Evolutionary conservation across 1,140 invertebrate species (phyloP), one percentile per base, ranked within the genome.

Genomic region (Saccostrea cuccullata): DNA sequence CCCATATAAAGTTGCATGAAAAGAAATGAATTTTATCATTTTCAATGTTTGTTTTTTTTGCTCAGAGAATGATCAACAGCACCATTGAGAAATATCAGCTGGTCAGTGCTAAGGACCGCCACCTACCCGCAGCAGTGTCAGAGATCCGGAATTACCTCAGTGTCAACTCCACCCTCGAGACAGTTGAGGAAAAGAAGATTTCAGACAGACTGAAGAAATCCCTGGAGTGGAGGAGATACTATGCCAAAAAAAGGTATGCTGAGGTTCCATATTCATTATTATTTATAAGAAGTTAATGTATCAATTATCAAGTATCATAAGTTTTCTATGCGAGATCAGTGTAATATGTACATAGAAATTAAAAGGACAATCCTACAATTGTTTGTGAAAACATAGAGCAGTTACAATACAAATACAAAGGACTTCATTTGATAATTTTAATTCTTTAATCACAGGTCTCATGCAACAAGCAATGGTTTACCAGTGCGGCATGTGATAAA

Each of bases 41-140:
- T 47, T 36, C 30, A 36, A 36, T 36, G 30, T 36, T 36, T 36
- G 30, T 36, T 47, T 47, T 47, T 47, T 47, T 47, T 47, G 47
- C 47, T 67, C 60, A 67, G 60, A 67, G 60, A 67, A 20, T 67
- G 17, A 67, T 67, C 60, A 67, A 67, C 60, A 67, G 17, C 60
- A 67, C 60, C 60, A 67, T 67, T n/a, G 60, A 67, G 1, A 67
- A 67, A 20, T 67, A 67, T 23, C 17, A 20, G 17, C 23, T 67
- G 60, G 23, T n/a, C 17, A 67, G 23, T 67, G 60, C 60, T 1
- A 67, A 20, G 17, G 60, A 67, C 17, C 17, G 13, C 60, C 60
- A 67, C 23, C 60, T 67, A 67, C 17, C 60, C 17, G 60, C 60
- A 8, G 60, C 60, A 0, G 60, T 67, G 0, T n/a, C 17, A 20